Percentiles rank a stretch among this genome's conserved stretches.
These are phyloP conservation scores for Kryptolebias marmoratus DNA, from an alignment of 2,113 vertebrate species.

Conservation along the genomic window DNA sequence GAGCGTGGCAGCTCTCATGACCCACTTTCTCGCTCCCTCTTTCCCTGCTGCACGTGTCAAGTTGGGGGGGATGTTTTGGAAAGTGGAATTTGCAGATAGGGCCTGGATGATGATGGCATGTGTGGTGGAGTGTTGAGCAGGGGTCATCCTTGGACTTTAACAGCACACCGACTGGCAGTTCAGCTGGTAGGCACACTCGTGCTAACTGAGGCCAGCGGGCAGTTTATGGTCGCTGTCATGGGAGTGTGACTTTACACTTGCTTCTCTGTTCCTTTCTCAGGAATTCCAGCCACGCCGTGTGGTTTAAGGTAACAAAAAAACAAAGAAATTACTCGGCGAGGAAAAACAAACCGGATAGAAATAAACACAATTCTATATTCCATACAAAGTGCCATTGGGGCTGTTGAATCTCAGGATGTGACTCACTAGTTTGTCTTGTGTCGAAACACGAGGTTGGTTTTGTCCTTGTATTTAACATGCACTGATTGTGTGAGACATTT, in stretches of 20 bases:
- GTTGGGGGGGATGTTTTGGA: constrained; percentile 59
- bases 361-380: not conserved
- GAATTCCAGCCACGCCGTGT: constrained; percentile 29
- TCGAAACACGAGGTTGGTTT: constrained; percentile 11
- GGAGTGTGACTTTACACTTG: constrained; percentile 49
- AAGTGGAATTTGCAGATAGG: constrained; percentile 76
- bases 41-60: constrained; percentile 63
- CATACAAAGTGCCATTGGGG: not conserved
- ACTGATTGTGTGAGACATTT: constrained; percentile 1
- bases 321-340: constrained; percentile 4
- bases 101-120: constrained; percentile 55
- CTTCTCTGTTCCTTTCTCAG: constrained; percentile 19
- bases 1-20: constrained; percentile 61
- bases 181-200: constrained; percentile 29
- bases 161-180: constrained; percentile 24
- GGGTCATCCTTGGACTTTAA: constrained; percentile 36
- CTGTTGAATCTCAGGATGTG: constrained; percentile 8
- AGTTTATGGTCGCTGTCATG: constrained; percentile 54
- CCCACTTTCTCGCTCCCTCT: constrained; percentile 72
- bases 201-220: constrained; percentile 48
- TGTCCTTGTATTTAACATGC: constrained; percentile 3
- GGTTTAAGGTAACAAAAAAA: constrained; percentile 2
- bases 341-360: not conserved
- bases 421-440: constrained; percentile 1
- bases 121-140: constrained; percentile 56